Conservation (phyloP, 2,797 vertebrate genomes). For the Xenops minutus region DNA sequence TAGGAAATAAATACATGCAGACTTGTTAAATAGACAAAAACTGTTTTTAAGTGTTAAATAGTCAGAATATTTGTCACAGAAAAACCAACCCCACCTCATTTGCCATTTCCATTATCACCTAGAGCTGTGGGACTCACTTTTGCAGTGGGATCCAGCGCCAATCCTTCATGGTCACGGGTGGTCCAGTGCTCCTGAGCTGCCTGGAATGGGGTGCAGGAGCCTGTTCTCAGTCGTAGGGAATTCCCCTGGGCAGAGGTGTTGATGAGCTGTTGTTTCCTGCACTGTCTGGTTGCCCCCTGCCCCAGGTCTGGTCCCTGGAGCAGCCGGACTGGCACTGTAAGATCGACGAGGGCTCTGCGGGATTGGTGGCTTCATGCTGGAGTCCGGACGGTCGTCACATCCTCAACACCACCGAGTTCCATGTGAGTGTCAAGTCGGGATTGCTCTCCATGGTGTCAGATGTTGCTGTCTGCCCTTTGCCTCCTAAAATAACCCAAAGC, state of each 20-base stretch:
- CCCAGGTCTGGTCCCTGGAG: conserved; percentile 96
- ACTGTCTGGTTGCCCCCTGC: neutral
- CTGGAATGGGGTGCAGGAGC: neutral
- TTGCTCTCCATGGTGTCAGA: conserved; percentile 71
- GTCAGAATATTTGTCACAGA: neutral
- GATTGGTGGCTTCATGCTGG: conserved; percentile 94
- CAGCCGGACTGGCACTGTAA: conserved; percentile 97
- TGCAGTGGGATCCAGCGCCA: conserved; percentile 82
- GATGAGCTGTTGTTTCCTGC: neutral
- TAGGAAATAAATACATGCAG: neutral
- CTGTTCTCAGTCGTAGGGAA: neutral
- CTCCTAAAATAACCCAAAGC: conserved; percentile 78
- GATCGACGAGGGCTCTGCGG: conserved; percentile 96
- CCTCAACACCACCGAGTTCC: conserved; percentile 98
- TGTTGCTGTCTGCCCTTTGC: conserved; percentile 79
- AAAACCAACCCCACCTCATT: neutral
- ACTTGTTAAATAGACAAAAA: neutral
- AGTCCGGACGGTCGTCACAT: conserved; percentile 98
- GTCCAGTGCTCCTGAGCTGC: neutral
- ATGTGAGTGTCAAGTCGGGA: conserved; percentile 85
- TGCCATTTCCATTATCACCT: neutral
- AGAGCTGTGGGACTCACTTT: conserved; percentile 73
- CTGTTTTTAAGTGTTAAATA: neutral
- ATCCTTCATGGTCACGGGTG: conserved; percentile 78
- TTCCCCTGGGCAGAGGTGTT: neutral